Evolutionary conservation across 2,888 invertebrate species (phyloP), one percentile per base, ranked within the genome.

Genomic region (Diloba caeruleocephala): DNA sequence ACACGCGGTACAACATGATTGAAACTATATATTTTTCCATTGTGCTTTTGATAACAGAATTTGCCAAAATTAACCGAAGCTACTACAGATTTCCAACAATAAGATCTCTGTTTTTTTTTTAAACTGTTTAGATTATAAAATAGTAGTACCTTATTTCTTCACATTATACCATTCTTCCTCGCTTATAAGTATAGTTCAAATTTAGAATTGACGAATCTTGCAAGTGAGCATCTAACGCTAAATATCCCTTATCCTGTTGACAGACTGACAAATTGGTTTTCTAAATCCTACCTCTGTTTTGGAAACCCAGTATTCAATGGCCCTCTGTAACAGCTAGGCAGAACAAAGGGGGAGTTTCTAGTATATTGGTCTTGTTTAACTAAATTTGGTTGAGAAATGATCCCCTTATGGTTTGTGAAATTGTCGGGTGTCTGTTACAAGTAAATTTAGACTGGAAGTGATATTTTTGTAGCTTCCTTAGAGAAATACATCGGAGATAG

Each of bases 201-300:
- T 72, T 71, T 81, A 81, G 79, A 76, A 67, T 62, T 69, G 71
- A 72, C 58, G 65, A 77, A 74, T 78, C 68, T 65, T 65, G 52
- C 67, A 63, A 65, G 65, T 67, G 64, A 54, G 66, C 71, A 72
- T 75, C 73, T 67, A 70, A 61, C 78, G 76, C 78, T 78, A 81
- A 82, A 84, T 82, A 79, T 84, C 76, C 79, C 79, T 78, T 78
- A 81, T 76, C 79, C 74, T 72, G 87, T 78, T 88, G 91, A 91
- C 90, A 88, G 85, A 82, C 79, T 79, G 84, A 91, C 88, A 88
- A 88, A 92, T 91, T 85, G 79, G 79, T 81, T 84, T 86, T 85
- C 88, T 83, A 80, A 85, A 84, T 82, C 79, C 74, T 74, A 71
- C 69, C 53, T 59, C 56, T 50, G 66, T 58, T 64, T 38, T 33